Conservation (phyloP, 1,140 invertebrate species). For the Hestina assimilis region DNA sequence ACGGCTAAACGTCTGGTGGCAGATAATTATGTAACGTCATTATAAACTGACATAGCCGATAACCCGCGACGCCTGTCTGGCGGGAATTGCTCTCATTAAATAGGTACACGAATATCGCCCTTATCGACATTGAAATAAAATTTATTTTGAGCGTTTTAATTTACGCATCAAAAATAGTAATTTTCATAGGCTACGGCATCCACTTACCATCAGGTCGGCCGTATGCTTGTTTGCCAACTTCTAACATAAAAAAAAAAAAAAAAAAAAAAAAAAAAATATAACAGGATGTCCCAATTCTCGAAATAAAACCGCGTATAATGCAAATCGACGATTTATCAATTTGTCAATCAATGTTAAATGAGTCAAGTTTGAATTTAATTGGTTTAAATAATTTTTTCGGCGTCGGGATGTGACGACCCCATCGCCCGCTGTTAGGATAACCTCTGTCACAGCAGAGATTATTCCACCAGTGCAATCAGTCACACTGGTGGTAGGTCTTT, state of each 20-base stretch:
- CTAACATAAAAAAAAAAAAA: too few relatives aligned
- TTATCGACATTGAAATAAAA: conserved; percentile 2
- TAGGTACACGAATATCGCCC: background rate
- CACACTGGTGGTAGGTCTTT: too few relatives aligned
- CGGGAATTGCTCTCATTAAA: conserved; percentile 15
- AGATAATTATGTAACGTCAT: conserved; percentile 23
- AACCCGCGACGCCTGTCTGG: conserved; percentile 30
- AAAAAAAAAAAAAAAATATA: conserved; percentile 4
- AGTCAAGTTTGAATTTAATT: background rate
- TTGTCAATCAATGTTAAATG: background rate
- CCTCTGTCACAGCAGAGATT: too few relatives aligned
- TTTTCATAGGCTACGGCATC: too few relatives aligned
- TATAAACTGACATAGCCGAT: conserved; percentile 13
- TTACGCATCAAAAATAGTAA: too few relatives aligned
- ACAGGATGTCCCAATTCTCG: conserved; percentile 11
- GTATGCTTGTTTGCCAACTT: too few relatives aligned
- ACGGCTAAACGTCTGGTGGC: conserved; percentile 13
- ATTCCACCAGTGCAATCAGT: too few relatives aligned
- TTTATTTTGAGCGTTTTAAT: background rate
- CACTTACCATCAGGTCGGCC: too few relatives aligned
- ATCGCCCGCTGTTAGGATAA: too few relatives aligned
- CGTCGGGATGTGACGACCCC: too few relatives aligned
- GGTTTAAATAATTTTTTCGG: too few relatives aligned
- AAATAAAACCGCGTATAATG: background rate
- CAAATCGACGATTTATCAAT: background rate